Evolutionary conservation across 2,888 invertebrate species (phyloP).

Genomic region (Pegoplata infirma): DNA sequence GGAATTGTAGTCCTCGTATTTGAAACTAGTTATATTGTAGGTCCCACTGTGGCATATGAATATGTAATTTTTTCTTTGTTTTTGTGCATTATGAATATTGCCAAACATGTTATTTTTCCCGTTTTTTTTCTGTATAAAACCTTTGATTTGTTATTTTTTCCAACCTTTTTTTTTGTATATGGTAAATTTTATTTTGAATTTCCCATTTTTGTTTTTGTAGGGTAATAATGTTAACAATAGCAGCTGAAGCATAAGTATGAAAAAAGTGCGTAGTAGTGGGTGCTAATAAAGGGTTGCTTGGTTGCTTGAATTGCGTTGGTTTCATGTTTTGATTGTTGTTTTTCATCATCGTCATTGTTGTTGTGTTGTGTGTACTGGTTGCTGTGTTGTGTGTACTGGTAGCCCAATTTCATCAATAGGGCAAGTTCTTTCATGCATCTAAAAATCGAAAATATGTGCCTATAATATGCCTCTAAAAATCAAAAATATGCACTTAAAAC

Average conservation of each 20-base stretch:
- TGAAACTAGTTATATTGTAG: too few species aligned
- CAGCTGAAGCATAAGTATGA: not conserved
- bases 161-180: too few species aligned
- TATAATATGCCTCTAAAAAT: too few species aligned
- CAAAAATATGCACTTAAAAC: too few species aligned
- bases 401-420: conserved; percentile 32
- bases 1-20: too few species aligned
- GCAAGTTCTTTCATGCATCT: too few species aligned
- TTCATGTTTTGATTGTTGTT: not conserved
- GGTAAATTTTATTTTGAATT: conserved; percentile 2
- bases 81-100: conserved; percentile 41
- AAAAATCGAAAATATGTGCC: too few species aligned
- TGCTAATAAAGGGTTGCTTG: conserved; percentile 47
- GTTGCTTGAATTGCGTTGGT: not conserved
- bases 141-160: conserved; percentile 46
- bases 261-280: conserved; percentile 21
- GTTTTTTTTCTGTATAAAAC: conserved; percentile 5
- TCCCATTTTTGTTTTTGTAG: conserved; percentile 10
- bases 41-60: not conserved
- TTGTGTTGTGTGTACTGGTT: too few species aligned
- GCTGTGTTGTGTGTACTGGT: conserved; percentile 1
- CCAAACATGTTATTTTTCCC: conserved; percentile 34
- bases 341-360: too few species aligned
- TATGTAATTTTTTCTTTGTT: not conserved
- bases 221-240: conserved; percentile 24